Evolutionary conservation across 1,140 invertebrate species (phyloP), one percentile per base, ranked within the genome.

Genomic region (Drosophila setifemur): DNA sequence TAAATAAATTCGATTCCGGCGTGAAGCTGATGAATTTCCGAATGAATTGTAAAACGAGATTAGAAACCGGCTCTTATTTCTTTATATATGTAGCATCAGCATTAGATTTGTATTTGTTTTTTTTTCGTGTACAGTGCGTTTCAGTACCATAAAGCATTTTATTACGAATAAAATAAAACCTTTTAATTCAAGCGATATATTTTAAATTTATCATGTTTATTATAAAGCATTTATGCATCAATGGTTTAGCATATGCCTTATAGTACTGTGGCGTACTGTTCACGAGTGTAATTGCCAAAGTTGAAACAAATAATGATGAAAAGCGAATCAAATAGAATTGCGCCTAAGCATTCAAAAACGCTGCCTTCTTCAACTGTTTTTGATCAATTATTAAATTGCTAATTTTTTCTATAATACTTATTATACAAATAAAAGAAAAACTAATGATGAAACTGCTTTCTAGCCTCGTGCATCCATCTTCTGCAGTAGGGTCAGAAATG

Each of bases 401-500:
- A 53, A 73, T 74, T 75, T 69, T n/a, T 73, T 74, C 31, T 58
- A 23, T 44, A 52, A 49, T 47, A 68, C 26, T 47, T 43, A 76
- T 49, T 78, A 54, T 74, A 53, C 40, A 57, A 52, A 61, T 63
- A 48, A 33, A 52, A 53, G 9, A 2, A 19, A 23, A 39, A 29
- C 19, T 9, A 21, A 47, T 57, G 16, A 43, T 37, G 14, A 35
- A 12, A 35, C 12, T 16, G 48, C 42, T 48, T 12, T 55, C 35
- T 76, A 87, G 28, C 50, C 54, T 12, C 76, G 50, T 3, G 70
- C 47, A 52, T 89, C 88, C 77, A 90, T 67, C 42, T 87, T 88
- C 35, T 88, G 88, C 23, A 90, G 33, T 2, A 90, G 37, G 4
- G 88, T 90, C 4, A 90, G 63, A 19, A 90, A 90, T 0, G 88